Evolutionary conservation across 53 echinoderm and acorn worm genomes (phyloP).

Genomic region (Echinarachnius parma): DNA sequence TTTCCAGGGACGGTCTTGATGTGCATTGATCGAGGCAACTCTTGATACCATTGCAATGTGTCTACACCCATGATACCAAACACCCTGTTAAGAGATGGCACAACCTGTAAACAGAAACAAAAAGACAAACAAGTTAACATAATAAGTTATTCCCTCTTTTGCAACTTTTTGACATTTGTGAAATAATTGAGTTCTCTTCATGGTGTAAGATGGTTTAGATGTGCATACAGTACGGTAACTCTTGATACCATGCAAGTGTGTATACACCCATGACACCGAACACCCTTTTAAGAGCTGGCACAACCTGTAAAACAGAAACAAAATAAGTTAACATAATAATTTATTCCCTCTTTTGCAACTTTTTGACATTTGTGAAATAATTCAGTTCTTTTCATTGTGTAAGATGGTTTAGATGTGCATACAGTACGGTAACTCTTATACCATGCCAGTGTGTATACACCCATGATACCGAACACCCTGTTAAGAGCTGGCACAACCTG

Average conservation of each 20-base stretch:
- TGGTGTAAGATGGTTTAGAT: slow-evolving; percentile 36
- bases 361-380: too few relatives aligned
- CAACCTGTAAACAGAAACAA: too few relatives aligned
- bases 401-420: slow-evolving; percentile 45
- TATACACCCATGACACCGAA: slow-evolving; percentile 92
- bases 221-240: slow-evolving; percentile 68
- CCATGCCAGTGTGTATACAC: slow-evolving; percentile 83
- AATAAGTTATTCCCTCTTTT: too few relatives aligned
- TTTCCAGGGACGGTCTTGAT: slow-evolving; percentile 48
- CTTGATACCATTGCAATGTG: slow-evolving; percentile 82
- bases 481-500: slow-evolving; percentile 84
- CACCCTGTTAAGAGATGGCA: slow-evolving; percentile 84
- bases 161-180: too few relatives aligned
- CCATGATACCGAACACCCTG: slow-evolving; percentile 87
- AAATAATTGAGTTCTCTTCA: too few relatives aligned
- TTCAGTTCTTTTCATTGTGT: too few relatives aligned
- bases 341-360: too few relatives aligned
- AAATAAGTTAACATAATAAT: too few relatives aligned
- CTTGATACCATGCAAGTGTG: slow-evolving; percentile 82
- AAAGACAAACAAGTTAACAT: too few relatives aligned
- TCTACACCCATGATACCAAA: slow-evolving; percentile 93
- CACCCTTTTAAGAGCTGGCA: slow-evolving; percentile 84
- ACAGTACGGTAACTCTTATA: slow-evolving; percentile 80
- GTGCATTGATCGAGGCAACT: slow-evolving; percentile 66
- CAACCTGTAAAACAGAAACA: too few relatives aligned